Evolutionary conservation across 2,888 invertebrate species (phyloP).

Genomic region (Nymphalis urticae): DNA sequence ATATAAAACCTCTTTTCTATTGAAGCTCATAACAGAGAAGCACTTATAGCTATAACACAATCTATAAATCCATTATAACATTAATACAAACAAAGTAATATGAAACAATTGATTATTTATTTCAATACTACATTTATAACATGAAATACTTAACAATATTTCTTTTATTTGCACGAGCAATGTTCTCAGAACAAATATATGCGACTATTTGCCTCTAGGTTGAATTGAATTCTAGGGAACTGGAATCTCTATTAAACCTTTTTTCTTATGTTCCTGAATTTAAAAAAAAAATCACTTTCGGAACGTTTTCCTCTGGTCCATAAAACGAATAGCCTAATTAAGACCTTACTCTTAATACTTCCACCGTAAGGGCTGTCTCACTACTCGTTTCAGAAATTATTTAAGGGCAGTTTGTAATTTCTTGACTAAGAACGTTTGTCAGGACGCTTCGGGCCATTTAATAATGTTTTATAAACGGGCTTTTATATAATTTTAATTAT

Average conservation of each 20-base stretch:
- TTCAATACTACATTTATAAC: too few species aligned
- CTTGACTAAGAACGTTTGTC: constrained; percentile 23
- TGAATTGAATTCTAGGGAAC: not conserved
- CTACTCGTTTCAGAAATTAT: constrained; percentile 35
- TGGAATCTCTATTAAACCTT: not conserved
- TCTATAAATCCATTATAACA: too few species aligned
- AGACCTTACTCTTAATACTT: constrained; percentile 30
- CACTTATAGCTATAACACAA: too few species aligned
- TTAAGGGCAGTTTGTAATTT: constrained; percentile 27
- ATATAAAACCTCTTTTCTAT: too few species aligned
- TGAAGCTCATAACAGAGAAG: too few species aligned
- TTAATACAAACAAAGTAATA: too few species aligned
- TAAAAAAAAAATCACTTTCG: constrained; percentile 32
- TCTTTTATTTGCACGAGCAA: not conserved
- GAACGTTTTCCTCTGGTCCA: constrained; percentile 21
- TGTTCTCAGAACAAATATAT: not conserved
- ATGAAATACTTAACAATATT: too few species aligned
- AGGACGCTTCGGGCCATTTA: constrained; percentile 17
- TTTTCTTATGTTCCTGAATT: not conserved
- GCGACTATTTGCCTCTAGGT: not conserved
- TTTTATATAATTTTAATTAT: constrained; percentile 5
- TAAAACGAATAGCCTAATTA: constrained; percentile 34
- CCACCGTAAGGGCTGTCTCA: constrained; percentile 29
- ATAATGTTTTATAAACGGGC: constrained; percentile 16
- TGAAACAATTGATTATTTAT: too few species aligned